Evolutionary conservation across 2,113 vertebrate genomes (phyloP), one percentile per base, ranked within the genome.

Genomic region (Riparia riparia): DNA sequence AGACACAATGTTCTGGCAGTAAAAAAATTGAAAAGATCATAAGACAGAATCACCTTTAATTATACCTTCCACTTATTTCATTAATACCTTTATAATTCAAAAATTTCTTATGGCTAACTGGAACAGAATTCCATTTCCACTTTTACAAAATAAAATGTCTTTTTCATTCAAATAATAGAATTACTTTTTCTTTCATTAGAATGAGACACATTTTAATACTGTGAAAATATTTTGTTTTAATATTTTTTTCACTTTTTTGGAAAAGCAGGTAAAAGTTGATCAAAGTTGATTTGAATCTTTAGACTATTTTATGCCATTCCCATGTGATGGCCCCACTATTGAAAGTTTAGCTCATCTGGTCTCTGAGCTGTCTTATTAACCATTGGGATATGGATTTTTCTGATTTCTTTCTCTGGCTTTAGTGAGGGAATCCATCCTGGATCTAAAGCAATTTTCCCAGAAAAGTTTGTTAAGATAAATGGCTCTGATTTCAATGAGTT

Each of bases 131-230:
- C 3, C 4, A 49, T 73, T 85, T 71, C 15, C 8, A 12, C 49
- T 82, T 61, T 79, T 72, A 12, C 14, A 41, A 34, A 85, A 44
- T 0, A 78, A 57, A 84, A 77, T 17, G 10, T 47, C 1, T 37
- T 74, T 85, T 87, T 74, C 6, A 29, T 54, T 44, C 5, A 85
- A 71, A 70, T 26, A 17, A 5, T 11, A 73, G 2, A 41, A 17
- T 42, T 32, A 31, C 4, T 50, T 58, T 45, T 66, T 17, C 6
- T 63, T 81, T 56, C 10, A 17, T 45, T 19, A 72, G 11, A 20
- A 58, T 39, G 15, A 56, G 6, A 54, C 0, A 34, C 3, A 1
- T 29, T 53, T 84, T 29, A 73, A 50, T 47, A 7, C 1, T n/a
- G 21, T 16, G 13, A 71, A 87, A 87, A 70, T 63, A 83, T 81